Evolutionary conservation across 2,113 vertebrate genomes (phyloP), one percentile per base, ranked within the genome.

Genomic region (Menidia beryllina): DNA sequence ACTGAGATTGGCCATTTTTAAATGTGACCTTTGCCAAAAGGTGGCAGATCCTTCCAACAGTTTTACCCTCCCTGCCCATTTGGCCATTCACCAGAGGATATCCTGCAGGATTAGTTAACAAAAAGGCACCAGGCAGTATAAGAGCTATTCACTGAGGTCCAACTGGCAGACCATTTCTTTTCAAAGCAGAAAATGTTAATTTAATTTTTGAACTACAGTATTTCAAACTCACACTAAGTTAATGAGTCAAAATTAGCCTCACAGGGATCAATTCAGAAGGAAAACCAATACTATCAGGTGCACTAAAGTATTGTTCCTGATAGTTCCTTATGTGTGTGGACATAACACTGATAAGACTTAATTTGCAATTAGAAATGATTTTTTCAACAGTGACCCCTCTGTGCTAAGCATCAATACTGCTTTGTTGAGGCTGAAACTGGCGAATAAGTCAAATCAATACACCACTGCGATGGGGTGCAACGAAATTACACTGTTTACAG

Each of bases 1-100:
- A 68, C 51, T 49, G 52, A 76, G 72, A 88, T 82, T 86, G 89
- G 89, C 86, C 80, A 88, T 85, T 79, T 81, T 78, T 2, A 12
- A 84, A 72, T 66, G 43, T 73, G 85, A 90, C 88, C 79, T 79
- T 86, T 83, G 58, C 75, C 54, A 68, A 79, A 77, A 55, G 59
- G 60, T 57, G 60, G 71, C 72, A 54, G 21, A 64, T 52, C 71
- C 30, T 77, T 47, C 38, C 66, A 61, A 60, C 48, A 75, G 41
- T 62, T 63, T 70, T 36, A n/a, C 39, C 17, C 34, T 67, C 38
- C 25, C 13, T 6, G 13, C 48, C 19, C n/a, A 39, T 58, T 57
- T 39, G 20, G 12, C n/a, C 7, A 39, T 23, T 25, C 60, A 57
- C 79, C 57, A 60, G n/a, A 49, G 17, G 34, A 56, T 51, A 75